A percentile compares a stretch with the other conserved stretches of the same genome.
These are phyloP conservation scores for Hirtodrosophila histrioides DNA, from an alignment of 2,888 invertebrate species.

Conservation along the genomic window DNA sequence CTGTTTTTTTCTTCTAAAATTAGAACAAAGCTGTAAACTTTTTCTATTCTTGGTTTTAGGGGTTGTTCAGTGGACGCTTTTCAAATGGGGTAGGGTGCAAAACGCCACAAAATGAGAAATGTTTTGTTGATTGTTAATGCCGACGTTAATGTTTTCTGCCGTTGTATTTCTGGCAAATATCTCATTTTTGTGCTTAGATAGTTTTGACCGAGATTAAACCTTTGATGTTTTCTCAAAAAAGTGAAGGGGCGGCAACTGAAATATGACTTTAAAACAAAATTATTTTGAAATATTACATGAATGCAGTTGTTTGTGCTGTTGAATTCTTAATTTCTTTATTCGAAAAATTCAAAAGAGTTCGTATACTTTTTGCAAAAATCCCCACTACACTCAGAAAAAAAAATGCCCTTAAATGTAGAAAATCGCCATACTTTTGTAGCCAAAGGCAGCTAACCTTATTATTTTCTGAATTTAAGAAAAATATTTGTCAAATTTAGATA, in stretches of 20 bases:
- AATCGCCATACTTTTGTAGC: too few relatives aligned
- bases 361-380: too few relatives aligned
- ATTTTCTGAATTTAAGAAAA: too few relatives aligned
- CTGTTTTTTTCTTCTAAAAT: conserved; percentile 47
- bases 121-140: conserved; percentile 67
- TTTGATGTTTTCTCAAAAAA: conserved; percentile 5
- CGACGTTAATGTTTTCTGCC: conserved; percentile 39
- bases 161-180: conserved; percentile 1
- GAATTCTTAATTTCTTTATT: too few relatives aligned
- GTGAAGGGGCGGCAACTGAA: background rate
- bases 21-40: conserved; percentile 70
- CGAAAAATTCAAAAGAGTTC: too few relatives aligned
- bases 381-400: too few relatives aligned
- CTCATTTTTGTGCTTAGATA: background rate
- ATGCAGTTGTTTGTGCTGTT: too few relatives aligned
- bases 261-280: background rate
- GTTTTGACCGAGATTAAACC: conserved; percentile 2
- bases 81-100: conserved; percentile 19
- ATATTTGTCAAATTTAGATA: too few relatives aligned
- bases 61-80: conserved; percentile 35
- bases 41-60: conserved; percentile 24
- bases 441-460: too few relatives aligned
- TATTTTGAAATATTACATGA: background rate
- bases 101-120: conserved; percentile 40
- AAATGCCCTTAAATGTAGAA: too few relatives aligned